phyloP scores from a whole-genome alignment of 2,888 invertebrate genomes.

The Pycnomerus fuliginosus region DNA sequence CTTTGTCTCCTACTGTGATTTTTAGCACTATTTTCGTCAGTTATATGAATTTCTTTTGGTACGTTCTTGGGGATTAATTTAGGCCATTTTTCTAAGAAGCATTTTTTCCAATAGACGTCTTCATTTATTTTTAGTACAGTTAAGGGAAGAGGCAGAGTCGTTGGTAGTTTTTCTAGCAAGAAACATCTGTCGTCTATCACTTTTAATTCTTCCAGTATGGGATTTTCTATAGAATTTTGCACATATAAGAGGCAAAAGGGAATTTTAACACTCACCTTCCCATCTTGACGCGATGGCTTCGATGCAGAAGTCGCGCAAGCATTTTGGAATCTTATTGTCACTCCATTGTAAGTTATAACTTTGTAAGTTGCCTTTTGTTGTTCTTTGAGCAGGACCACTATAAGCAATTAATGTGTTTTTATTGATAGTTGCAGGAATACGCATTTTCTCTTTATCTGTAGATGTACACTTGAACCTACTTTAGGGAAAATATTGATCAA shows the following conservation, averaged over 20 bases:
- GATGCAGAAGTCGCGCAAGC: constrained; percentile 37
- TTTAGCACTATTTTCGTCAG: too few species aligned
- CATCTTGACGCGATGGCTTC: constrained; percentile 39
- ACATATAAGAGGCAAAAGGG: constrained; percentile 21
- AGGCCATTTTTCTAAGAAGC: constrained; percentile 43
- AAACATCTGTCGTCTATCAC: constrained; percentile 36
- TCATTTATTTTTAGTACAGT: constrained; percentile 42
- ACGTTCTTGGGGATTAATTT: constrained; percentile 12
- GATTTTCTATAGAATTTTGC: constrained; percentile 26
- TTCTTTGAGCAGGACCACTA: constrained; percentile 6
- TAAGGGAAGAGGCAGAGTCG: constrained; percentile 39
- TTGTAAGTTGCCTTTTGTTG: constrained; percentile 15
- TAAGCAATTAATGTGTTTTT: neutral
- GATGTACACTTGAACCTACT: too few species aligned
- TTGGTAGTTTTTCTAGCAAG: constrained; percentile 41
- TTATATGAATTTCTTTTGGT: constrained; percentile 1
- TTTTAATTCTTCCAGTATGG: constrained; percentile 39
- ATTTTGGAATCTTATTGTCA: constrained; percentile 27
- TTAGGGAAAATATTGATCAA: too few species aligned
- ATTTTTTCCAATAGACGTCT: constrained; percentile 46
- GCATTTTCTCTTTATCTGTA: too few species aligned
- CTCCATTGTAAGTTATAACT: constrained; percentile 36
- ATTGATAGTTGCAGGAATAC: neutral
- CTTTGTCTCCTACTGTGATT: constrained; percentile 8
- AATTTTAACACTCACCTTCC: constrained; percentile 29